These are phyloP conservation scores for Oscheius sp. DNA, from an alignment of 1,140 invertebrate species.

Conservation along the genomic window DNA sequence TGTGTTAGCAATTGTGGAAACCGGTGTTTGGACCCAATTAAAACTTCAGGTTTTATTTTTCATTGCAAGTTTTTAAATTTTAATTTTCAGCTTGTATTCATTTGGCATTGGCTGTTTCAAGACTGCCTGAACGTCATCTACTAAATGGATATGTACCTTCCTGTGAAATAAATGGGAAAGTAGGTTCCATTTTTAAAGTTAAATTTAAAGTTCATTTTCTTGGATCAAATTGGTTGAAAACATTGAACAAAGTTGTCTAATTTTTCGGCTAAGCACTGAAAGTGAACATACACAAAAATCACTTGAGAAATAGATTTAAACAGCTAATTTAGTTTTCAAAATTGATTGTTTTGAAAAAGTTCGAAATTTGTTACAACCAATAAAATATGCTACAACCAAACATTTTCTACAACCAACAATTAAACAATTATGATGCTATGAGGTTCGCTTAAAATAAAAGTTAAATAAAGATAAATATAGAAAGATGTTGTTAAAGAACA, in stretches of 20 bases:
- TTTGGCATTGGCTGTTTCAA: conserved; percentile 44
- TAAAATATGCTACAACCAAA: conserved; percentile 38
- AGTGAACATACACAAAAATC: no score
- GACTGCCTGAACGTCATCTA: conserved; percentile 41
- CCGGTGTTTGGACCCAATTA: conserved; percentile 42
- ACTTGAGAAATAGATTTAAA: no score
- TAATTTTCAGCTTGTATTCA: conserved; percentile 47
- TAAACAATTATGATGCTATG: no score
- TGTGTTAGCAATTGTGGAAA: conserved; percentile 42
- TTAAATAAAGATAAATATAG: no score
- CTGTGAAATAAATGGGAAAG: conserved; percentile 34
- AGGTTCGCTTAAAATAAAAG: no score
- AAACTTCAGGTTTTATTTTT: conserved; percentile 36
- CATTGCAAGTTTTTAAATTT: conserved; percentile 9
- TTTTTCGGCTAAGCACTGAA: not conserved
- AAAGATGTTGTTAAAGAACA: no score
- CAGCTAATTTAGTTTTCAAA: no score
- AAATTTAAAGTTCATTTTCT: conserved; percentile 38
- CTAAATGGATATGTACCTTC: conserved; percentile 46
- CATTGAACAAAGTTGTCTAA: not conserved
- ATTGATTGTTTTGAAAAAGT: conserved; percentile 4
- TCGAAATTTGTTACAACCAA: conserved; percentile 44
- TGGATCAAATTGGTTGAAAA: no score
- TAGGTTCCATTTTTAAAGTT: conserved; percentile 10
- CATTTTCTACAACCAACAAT: conserved; percentile 17